These are phyloP conservation scores for Drosophila bunnanda DNA, from an alignment of 2,888 invertebrate genomes.

Conservation along the genomic window DNA sequence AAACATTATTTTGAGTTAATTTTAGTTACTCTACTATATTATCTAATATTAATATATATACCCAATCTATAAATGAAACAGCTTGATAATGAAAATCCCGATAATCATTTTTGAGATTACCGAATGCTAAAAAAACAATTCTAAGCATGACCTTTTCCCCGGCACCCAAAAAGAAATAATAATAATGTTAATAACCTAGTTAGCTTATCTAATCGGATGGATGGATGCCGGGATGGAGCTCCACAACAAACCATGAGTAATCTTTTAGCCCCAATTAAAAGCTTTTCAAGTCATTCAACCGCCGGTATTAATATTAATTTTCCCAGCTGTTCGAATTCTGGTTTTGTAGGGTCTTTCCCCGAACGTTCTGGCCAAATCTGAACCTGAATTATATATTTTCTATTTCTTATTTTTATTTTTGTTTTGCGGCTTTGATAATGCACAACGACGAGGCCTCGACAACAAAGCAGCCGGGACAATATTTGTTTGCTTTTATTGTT, in stretches of 20 bases:
- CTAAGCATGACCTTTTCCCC: conserved; percentile 38
- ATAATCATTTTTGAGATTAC: background rate
- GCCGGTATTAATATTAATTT: conserved; percentile 11
- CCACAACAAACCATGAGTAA: conserved; percentile 40
- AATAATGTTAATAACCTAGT: conserved; percentile 23
- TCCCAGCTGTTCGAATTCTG: conserved; percentile 8
- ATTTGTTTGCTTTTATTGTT: conserved; percentile 35
- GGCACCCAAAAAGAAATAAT: background rate
- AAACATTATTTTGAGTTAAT: background rate
- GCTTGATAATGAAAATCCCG: background rate
- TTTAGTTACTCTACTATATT: background rate
- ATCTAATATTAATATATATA: background rate
- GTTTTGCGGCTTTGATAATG: conserved; percentile 43
- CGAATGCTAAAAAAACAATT: conserved; percentile 2
- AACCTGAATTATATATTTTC: background rate
- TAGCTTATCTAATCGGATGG: conserved; percentile 37
- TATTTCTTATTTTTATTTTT: background rate
- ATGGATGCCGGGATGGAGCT: background rate
- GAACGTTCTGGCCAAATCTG: conserved; percentile 27
- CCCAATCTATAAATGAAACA: background rate
- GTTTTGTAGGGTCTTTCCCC: conserved; percentile 8
- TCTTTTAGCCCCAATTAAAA: conserved; percentile 25
- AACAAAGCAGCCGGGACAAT: conserved; percentile 15
- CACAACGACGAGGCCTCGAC: background rate
- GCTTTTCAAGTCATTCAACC: conserved; percentile 40